Evolutionary conservation across 2,888 invertebrate species (phyloP).

Genomic region (Halictus quadricinctus): DNA sequence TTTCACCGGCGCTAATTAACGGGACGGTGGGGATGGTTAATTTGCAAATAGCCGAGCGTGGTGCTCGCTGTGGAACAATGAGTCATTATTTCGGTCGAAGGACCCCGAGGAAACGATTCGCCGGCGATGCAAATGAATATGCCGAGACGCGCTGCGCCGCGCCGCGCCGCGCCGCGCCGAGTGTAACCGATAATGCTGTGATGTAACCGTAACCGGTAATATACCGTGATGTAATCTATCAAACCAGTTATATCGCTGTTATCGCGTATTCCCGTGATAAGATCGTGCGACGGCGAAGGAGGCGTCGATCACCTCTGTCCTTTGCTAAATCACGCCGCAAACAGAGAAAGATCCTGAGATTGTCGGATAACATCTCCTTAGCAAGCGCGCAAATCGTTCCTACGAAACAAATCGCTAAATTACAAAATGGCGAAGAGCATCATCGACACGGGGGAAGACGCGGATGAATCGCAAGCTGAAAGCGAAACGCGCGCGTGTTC

Average conservation of each 20-base stretch:
- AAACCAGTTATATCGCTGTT: slow-evolving; percentile 55
- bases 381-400: slow-evolving; percentile 13
- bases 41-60: slow-evolving; percentile 9
- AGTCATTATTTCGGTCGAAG: slow-evolving; percentile 43
- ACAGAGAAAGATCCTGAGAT: not conserved
- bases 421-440: not conserved
- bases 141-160: not conserved
- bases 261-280: slow-evolving; percentile 49
- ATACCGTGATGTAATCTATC: slow-evolving; percentile 51
- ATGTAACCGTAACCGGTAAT: slow-evolving; percentile 60
- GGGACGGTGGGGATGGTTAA: slow-evolving; percentile 9
- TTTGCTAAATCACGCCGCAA: slow-evolving; percentile 33
- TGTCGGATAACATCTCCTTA: slow-evolving; percentile 28
- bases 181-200: slow-evolving; percentile 57
- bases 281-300: slow-evolving; percentile 45
- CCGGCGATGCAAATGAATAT: slow-evolving; percentile 51
- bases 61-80: slow-evolving; percentile 35
- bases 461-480: not conserved
- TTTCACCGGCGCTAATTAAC: slow-evolving; percentile 29
- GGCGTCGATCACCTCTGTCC: slow-evolving; percentile 14
- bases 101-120: slow-evolving; percentile 27
- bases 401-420: slow-evolving; percentile 25
- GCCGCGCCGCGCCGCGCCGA: slow-evolving; percentile 6
- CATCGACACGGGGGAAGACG: not conserved
- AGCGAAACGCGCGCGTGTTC: not conserved